phyloP scores from a whole-genome alignment of 1,140 invertebrate genomes.

The Leptinotarsa lineolata region DNA sequence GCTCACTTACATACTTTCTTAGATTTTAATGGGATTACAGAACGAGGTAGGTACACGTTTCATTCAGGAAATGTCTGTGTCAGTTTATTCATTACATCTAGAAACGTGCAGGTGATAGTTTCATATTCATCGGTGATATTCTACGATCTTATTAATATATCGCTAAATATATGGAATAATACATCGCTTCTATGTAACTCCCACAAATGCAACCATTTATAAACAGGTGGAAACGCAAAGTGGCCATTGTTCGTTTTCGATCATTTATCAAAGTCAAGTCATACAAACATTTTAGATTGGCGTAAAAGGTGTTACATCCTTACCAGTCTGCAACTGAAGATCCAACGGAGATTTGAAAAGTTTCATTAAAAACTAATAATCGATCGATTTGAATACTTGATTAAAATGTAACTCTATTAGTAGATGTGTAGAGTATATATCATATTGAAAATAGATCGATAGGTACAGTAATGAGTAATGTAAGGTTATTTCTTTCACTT shows the following conservation, averaged over 20 bases:
- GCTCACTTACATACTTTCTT: conserved; percentile 11
- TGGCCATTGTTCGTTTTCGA: not conserved
- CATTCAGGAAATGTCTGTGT: conserved; percentile 12
- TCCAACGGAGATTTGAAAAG: too few species aligned
- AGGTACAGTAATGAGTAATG: too few species aligned
- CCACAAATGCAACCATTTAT: too few species aligned
- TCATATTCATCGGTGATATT: not conserved
- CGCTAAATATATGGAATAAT: not conserved
- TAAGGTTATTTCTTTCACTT: too few species aligned
- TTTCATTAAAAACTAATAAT: too few species aligned
- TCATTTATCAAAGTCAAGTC: conserved; percentile 3
- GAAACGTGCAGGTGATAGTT: not conserved
- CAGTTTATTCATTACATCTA: not conserved
- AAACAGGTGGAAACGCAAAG: too few species aligned
- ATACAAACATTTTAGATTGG: not conserved
- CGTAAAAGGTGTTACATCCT: not conserved
- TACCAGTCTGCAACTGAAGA: too few species aligned
- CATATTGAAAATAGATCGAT: too few species aligned
- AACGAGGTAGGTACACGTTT: conserved; percentile 15
- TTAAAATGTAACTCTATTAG: too few species aligned
- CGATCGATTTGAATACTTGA: too few species aligned
- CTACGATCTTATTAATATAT: not conserved
- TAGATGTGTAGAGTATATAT: too few species aligned
- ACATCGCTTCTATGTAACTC: too few species aligned
- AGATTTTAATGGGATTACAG: conserved; percentile 19